Conservation (phyloP, 1,140 invertebrate species). For the Armadillidium nasatum region DNA sequence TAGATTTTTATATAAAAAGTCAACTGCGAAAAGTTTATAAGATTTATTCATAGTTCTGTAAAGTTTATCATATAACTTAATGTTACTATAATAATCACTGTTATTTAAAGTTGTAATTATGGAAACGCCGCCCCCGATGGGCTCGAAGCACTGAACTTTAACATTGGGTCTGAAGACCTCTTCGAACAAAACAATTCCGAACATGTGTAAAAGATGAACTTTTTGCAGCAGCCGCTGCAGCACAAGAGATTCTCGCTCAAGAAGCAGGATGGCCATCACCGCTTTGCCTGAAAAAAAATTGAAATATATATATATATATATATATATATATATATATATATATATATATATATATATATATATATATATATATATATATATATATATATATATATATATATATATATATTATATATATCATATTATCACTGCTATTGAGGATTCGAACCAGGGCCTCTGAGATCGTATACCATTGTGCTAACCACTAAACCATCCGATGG, state of each 20-base stretch:
- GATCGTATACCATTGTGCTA: too few species aligned
- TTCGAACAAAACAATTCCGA: neutral
- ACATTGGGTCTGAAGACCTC: neutral
- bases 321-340: constrained; percentile 28
- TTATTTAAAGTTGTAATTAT: too few species aligned
- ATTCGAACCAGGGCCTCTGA: too few species aligned
- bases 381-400: neutral
- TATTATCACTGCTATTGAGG: too few species aligned
- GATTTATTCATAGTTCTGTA: too few species aligned
- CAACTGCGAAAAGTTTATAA: too few species aligned
- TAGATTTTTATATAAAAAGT: too few species aligned
- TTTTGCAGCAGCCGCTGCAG: constrained; percentile 2
- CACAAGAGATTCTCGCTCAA: neutral
- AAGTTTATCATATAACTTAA: too few species aligned
- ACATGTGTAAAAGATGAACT: neutral
- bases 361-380: constrained; percentile 20
- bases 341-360: constrained; percentile 22
- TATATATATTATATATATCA: neutral
- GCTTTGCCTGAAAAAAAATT: constrained; percentile 1
- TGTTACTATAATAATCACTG: too few species aligned
- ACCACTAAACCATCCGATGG: too few species aligned
- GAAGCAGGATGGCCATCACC: neutral
- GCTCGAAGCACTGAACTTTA: neutral
- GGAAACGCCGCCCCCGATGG: neutral
- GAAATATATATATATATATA: constrained; percentile 4